phyloP scores from a whole-genome alignment of 2,113 vertebrate species.

The Cercopithecus mona region DNA sequence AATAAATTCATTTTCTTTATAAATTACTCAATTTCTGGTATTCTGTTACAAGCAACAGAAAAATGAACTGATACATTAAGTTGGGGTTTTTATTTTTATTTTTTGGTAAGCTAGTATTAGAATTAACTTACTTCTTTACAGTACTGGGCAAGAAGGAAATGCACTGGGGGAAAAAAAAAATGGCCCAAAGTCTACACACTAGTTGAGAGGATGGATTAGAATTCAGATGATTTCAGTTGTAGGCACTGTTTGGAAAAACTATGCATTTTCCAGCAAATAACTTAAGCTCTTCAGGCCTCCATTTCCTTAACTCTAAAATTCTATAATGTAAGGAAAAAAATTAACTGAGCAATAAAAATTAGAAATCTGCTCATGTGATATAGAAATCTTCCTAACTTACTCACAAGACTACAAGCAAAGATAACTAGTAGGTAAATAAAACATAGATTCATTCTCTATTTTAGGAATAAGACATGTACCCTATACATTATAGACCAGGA shows the following conservation, averaged over 20 bases:
- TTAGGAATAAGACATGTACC: not conserved
- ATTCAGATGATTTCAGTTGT: not conserved
- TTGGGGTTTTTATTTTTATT: not conserved
- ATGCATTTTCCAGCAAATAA: not conserved
- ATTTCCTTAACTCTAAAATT: not conserved
- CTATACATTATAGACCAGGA: not conserved
- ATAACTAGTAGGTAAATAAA: constrained; percentile 19
- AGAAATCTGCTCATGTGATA: not conserved
- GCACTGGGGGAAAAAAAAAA: not conserved
- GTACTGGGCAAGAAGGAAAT: not conserved
- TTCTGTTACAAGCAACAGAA: not conserved
- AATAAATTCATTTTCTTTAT: not conserved
- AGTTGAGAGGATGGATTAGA: not conserved
- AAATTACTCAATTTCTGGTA: not conserved
- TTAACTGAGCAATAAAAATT: not conserved
- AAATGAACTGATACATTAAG: not conserved
- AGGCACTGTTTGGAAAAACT: not conserved
- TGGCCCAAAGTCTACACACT: not conserved
- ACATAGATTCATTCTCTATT: not conserved
- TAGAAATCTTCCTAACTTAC: not conserved
- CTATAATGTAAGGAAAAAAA: constrained; percentile 14
- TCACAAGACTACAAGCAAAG: constrained; percentile 34
- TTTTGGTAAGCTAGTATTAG: not conserved
- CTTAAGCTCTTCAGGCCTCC: not conserved
- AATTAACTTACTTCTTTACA: constrained; percentile 2